Evolutionary conservation across 2,888 invertebrate species (phyloP), one percentile per base, ranked within the genome.

Genomic region (Drosophila melanocephala): DNA sequence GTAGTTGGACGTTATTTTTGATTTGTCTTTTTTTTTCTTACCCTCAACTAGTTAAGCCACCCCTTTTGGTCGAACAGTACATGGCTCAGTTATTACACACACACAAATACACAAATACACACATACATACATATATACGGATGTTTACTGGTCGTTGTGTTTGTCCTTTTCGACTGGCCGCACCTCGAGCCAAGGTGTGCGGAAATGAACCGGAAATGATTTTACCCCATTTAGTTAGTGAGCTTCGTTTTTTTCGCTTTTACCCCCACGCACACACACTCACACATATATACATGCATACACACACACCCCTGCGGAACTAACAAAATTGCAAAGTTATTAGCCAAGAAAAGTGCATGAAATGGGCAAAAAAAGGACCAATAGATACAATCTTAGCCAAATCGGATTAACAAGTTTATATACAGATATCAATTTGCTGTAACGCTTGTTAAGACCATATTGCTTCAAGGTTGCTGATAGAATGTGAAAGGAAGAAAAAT

Each of bases 151-250:
- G 68, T 35, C 64, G 35, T 58, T 58, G 39, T 71, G 68, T 65
- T 63, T 72, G 73, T 67, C 67, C 64, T 71, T 72, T 61, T 68
- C 47, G 56, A 72, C 44, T n/a, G 66, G 72, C 81, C 79, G 81
- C 79, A 77, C 79, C 74, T 74, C 33, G 63, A 60, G 61, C 50
- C 37, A 47, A 72, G 75, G 72, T 77, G 75, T 69, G 63, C 75
- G 90, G 89, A 86, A 83, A 74, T 79, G 72, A 88, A 75, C 77
- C 87, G 87, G 89, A 87, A 86, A 88, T 80, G 74, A 86, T 79
- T 77, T 81, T 78, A 79, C 79, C 87, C 87, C 85, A 70, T 79
- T 82, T 55, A 72, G 51, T 72, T 69, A 47, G 52, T 53, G 60
- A 66, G 61, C 70, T 70, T 52, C 58, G 59, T 53, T 52, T 53